A percentile compares a stretch with the other conserved stretches of the same genome.
phyloP scores from a whole-genome alignment of 2,888 invertebrate species.

The Euproctis similis region DNA sequence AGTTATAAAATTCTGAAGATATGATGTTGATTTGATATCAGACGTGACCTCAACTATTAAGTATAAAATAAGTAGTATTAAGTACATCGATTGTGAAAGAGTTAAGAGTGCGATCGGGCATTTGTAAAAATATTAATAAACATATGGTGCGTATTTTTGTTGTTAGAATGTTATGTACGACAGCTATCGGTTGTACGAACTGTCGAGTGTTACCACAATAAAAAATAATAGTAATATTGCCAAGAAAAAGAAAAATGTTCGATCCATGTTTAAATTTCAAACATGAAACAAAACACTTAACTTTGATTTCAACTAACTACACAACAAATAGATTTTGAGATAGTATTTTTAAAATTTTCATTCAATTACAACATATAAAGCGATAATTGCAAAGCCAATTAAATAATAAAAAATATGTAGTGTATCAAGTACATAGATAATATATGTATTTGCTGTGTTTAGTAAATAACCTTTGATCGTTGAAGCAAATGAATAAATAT shows the following conservation, averaged over 20 bases:
- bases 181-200: conserved; percentile 17
- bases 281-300: not conserved
- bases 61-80: conserved; percentile 2
- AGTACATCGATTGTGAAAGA: conserved; percentile 4
- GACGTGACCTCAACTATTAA: conserved; percentile 18
- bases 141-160: no score
- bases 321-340: conserved; percentile 9
- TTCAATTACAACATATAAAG: conserved; percentile 45
- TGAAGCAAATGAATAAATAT: conserved; percentile 13
- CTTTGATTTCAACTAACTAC: not conserved
- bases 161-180: conserved; percentile 26
- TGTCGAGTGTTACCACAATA: conserved; percentile 31
- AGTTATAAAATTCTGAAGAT: no score
- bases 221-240: conserved; percentile 13
- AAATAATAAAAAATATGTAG: conserved; percentile 20
- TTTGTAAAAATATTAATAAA: no score
- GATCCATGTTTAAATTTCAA: not conserved
- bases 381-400: conserved; percentile 28
- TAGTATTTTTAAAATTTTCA: conserved; percentile 10
- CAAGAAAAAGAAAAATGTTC: conserved; percentile 5
- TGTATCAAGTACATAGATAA: conserved; percentile 10
- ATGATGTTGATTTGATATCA: conserved; percentile 6
- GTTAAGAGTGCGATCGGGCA: conserved; percentile 5
- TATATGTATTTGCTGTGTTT: conserved; percentile 12
- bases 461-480: conserved; percentile 7